These are phyloP conservation scores for Invenusta paracnida DNA, from an alignment of 2,888 invertebrate genomes.

Conservation along the genomic window DNA sequence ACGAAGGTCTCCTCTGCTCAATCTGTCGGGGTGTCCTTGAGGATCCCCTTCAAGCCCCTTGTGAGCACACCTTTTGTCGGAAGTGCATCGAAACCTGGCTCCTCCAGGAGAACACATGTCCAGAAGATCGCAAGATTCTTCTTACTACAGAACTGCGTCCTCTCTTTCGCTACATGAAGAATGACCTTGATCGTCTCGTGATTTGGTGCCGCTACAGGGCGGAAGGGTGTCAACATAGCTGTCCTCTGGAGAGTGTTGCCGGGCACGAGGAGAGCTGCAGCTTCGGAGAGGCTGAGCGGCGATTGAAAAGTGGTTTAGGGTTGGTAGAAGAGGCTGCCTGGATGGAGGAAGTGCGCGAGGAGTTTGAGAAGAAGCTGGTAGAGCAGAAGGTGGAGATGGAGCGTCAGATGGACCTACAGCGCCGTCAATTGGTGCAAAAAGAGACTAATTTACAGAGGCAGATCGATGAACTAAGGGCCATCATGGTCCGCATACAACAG, in stretches of 20 bases:
- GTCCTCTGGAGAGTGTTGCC: constrained; percentile 48
- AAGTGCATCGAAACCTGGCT: constrained; percentile 53
- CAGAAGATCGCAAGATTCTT: constrained; percentile 51
- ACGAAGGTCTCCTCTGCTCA: constrained; percentile 52
- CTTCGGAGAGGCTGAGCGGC: neutral
- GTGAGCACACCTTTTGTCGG: constrained; percentile 54
- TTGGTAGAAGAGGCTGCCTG: neutral
- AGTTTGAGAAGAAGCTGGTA: constrained; percentile 51
- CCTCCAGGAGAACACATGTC: constrained; percentile 51
- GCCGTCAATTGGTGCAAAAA: constrained; percentile 53
- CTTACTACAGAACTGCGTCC: constrained; percentile 48
- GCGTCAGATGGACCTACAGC: constrained; percentile 52
- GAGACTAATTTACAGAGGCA: constrained; percentile 50
- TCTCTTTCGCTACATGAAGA: constrained; percentile 52
- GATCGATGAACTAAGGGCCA: constrained; percentile 49
- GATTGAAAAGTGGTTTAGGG: neutral
- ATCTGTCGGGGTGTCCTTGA: constrained; percentile 53
- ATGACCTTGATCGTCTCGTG: constrained; percentile 50
- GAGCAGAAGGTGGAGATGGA: constrained; percentile 52
- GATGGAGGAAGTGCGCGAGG: constrained; percentile 51
- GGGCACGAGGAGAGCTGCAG: constrained; percentile 50
- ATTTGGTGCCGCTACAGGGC: constrained; percentile 49
- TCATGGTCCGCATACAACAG: constrained; percentile 41
- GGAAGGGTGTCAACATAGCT: constrained; percentile 49
- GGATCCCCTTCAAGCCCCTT: constrained; percentile 53